Evolutionary conservation across 1,140 invertebrate species (phyloP).

Genomic region (Drosophila pruinosa): DNA sequence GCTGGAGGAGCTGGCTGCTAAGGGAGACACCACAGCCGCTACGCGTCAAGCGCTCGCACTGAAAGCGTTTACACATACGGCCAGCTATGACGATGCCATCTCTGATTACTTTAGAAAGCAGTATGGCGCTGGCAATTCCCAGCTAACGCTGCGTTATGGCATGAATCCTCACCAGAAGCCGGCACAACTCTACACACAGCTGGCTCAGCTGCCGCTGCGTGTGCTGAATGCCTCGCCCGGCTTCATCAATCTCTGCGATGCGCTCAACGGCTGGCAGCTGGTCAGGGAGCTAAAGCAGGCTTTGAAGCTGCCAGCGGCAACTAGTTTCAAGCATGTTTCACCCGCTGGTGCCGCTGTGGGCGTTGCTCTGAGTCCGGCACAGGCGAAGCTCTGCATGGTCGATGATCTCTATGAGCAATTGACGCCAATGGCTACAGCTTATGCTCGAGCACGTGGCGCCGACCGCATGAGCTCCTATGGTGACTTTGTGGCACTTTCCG

Average conservation of each 20-base stretch:
- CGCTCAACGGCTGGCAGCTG: constrained; percentile 98
- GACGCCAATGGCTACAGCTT: constrained; percentile 95
- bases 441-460: constrained; percentile 97
- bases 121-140: constrained; percentile 90
- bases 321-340: constrained; percentile 99
- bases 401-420: constrained; percentile 90
- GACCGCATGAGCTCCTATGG: constrained; percentile 99
- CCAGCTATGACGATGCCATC: constrained; percentile 96
- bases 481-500: constrained; percentile 97
- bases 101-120: constrained; percentile 97
- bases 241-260: constrained; percentile 99
- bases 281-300: constrained; percentile 94
- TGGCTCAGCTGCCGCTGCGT: constrained; percentile 91
- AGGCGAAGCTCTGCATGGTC: constrained; percentile 96
- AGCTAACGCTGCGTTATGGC: constrained; percentile 94
- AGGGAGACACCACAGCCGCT: constrained; percentile 86
- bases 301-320: constrained; percentile 93
- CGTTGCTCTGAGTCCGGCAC: constrained; percentile 87
- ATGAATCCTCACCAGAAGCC: constrained; percentile 99
- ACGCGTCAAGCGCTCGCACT: constrained; percentile 91
- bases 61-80: constrained; percentile 98
- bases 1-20: constrained; percentile 88
- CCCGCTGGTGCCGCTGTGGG: constrained; percentile 97
- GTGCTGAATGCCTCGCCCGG: constrained; percentile 96
- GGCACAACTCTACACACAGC: constrained; percentile 94